Conservation (phyloP, 2,888 invertebrate species). For the Scrobipalpa costella region DNA sequence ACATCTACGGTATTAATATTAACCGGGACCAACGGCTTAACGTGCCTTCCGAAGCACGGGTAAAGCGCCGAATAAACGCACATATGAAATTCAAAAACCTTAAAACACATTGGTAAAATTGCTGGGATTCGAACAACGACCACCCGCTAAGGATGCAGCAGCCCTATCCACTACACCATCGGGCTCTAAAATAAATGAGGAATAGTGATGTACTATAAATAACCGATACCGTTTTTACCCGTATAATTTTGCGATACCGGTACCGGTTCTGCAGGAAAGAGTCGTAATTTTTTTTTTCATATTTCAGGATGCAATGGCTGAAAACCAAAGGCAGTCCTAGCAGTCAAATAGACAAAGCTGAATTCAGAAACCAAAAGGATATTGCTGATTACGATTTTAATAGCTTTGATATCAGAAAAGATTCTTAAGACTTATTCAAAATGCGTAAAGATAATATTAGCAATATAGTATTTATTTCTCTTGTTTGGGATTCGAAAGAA, state of each 20-base stretch:
- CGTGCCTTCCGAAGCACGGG: no score
- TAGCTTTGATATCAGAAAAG: slow-evolving; percentile 73
- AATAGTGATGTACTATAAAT: no score
- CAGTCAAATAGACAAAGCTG: slow-evolving; percentile 86
- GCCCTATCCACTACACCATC: no score
- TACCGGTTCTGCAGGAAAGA: not conserved
- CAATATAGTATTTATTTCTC: not conserved
- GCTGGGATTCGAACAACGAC: no score
- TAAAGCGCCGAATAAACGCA: no score
- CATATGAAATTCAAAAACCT: no score
- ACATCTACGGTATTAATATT: no score
- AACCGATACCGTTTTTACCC: no score
- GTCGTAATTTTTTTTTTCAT: not conserved
- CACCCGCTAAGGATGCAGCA: no score
- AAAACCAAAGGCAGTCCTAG: slow-evolving; percentile 86
- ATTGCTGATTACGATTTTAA: slow-evolving; percentile 74
- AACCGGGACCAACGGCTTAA: no score
- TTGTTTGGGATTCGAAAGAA: not conserved
- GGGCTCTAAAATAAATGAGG: not conserved
- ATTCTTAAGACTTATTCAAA: slow-evolving; percentile 24
- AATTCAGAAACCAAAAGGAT: slow-evolving; percentile 84
- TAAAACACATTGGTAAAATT: no score
- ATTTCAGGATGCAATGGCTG: slow-evolving; percentile 78
- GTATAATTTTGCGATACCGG: no score
- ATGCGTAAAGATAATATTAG: not conserved